Evolutionary conservation across 1,140 invertebrate species (phyloP).

Genomic region (Reticulitermes speratus): DNA sequence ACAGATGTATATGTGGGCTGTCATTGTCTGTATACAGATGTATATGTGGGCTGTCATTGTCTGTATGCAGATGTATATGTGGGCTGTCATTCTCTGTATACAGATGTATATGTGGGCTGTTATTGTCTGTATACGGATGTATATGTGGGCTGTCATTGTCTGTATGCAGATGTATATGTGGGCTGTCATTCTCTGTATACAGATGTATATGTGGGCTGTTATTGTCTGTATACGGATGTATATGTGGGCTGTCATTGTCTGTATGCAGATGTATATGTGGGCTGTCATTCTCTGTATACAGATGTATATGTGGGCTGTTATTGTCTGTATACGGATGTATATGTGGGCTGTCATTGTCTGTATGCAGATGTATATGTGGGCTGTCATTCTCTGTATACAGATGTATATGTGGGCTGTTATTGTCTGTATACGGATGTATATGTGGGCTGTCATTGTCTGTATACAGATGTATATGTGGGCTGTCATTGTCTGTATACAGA

Average conservation of each 20-base stretch:
- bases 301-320: conserved; percentile 47
- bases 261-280: conserved; percentile 53
- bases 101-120: conserved; percentile 52
- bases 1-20: conserved; percentile 52
- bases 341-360: background rate
- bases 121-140: conserved; percentile 53
- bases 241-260: background rate
- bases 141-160: background rate
- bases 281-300: conserved; percentile 43
- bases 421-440: conserved; percentile 53
- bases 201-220: conserved; percentile 51
- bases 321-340: conserved; percentile 53
- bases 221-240: conserved; percentile 53
- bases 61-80: conserved; percentile 53
- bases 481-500: conserved; percentile 46
- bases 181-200: conserved; percentile 35
- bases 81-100: conserved; percentile 32
- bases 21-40: conserved; percentile 53
- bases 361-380: conserved; percentile 53
- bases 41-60: background rate
- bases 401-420: conserved; percentile 44
- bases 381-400: conserved; percentile 45
- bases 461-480: conserved; percentile 53
- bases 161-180: conserved; percentile 53
- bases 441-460: background rate